Evolutionary conservation across 2,797 vertebrate species (phyloP), one percentile per base, ranked within the genome.

Genomic region (Enteromius mattozi): DNA sequence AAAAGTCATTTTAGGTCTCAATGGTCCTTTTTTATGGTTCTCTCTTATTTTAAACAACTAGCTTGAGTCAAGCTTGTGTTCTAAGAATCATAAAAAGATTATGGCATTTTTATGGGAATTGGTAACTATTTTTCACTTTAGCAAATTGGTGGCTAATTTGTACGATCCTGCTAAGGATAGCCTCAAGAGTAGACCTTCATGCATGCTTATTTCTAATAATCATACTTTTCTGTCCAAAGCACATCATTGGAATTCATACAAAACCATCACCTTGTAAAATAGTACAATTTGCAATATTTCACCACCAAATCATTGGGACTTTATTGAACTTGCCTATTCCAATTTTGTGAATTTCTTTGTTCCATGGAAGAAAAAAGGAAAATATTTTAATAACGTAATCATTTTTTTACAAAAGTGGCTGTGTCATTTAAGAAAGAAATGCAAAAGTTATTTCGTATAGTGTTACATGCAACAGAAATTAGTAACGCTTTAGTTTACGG

Each of bases 1-100:
- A 88, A 91, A 91, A 92, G 91, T 88, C 88, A 54, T 75, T 54
- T 91, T 90, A 80, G 91, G 84, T 88, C 90, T 89, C 83, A 35
- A 27, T 6, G 10, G 21, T 33, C n/a, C 33, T 30, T 81, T 59
- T 49, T 61, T 61, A 33, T 47, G 54, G 17, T 47, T n/a, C 33
- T 82, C 74, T 82, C 16, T 2, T 40, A 16, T 63, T 40, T 47
- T 63, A 42, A 74, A 74, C 24, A 59, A 59, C 17, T 37, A 35
- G 6, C 17, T 59, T 59, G 12, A 72, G 59, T 47, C 6, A 30
- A 33, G 6, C 30, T 72, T n/a, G 69, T 19, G 54, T 72, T 45
- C 27, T 21, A n/a, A 24, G 17, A 61, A 40, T 59, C 37, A 19
- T 63, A 61, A 24, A 61, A 61, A 12, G n/a, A 61, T 24, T 24